A percentile compares a stretch with the other conserved stretches of the same genome.
phyloP scores from a whole-genome alignment of 2,797 vertebrate species.

The Halcyon badia region DNA sequence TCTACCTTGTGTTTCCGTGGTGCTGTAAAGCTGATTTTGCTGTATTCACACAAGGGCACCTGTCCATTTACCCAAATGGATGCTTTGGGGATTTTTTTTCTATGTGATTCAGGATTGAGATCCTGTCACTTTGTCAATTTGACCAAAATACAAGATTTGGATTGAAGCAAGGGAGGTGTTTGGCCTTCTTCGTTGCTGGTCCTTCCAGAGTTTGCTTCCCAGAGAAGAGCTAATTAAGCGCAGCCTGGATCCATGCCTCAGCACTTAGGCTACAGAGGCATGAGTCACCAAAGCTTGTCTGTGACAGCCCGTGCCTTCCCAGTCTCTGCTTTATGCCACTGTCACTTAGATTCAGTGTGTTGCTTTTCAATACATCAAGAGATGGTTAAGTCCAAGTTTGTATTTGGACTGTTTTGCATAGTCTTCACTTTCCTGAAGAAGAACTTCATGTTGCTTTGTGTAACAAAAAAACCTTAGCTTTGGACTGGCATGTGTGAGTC shows the following conservation, averaged over 20 bases:
- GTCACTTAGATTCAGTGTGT: neutral
- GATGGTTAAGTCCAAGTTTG: neutral
- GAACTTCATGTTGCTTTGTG: neutral
- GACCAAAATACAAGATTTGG: neutral
- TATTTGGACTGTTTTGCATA: neutral
- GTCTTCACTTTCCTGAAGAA: neutral
- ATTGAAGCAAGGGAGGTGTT: neutral
- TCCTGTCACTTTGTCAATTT: neutral
- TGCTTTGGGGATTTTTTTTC: neutral
- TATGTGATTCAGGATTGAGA: neutral
- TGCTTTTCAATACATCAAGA: neutral
- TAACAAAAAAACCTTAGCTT: neutral
- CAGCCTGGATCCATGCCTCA: neutral
- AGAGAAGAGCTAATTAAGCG: neutral
- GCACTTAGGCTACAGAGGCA: neutral
- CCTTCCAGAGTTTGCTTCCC: neutral
- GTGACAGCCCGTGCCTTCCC: neutral
- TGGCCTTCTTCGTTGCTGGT: neutral
- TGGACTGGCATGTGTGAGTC: neutral
- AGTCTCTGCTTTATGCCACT: neutral
- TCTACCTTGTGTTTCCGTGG: neutral
- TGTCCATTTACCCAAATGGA: rapidly evolving
- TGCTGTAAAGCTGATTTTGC: neutral
- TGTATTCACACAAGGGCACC: neutral
- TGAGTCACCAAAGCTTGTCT: neutral